phyloP scores from a whole-genome alignment of 2,797 vertebrate species.

The Micrastur ruficollis region DNA sequence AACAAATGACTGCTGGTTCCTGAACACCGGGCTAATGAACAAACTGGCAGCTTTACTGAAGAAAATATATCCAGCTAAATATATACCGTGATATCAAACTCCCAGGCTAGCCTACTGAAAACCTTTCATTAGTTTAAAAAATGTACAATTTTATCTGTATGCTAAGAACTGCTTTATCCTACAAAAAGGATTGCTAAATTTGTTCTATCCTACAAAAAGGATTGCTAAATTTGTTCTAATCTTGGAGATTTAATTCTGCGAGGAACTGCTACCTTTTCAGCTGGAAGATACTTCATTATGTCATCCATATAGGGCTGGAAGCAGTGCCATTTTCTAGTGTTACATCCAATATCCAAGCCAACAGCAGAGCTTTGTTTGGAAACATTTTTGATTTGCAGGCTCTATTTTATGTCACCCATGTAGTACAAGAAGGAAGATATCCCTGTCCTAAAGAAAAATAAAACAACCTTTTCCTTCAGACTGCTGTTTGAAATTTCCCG shows the following conservation, averaged over 20 bases:
- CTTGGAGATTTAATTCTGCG: background rate
- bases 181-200: background rate
- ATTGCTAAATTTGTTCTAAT: background rate
- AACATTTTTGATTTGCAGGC: background rate
- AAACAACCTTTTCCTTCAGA: background rate
- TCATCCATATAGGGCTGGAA: background rate
- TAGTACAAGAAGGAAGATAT: background rate
- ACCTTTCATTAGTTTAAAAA: background rate
- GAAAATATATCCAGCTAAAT: constrained; percentile 2
- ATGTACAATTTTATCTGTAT: background rate
- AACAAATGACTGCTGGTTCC: background rate
- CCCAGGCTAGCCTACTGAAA: background rate
- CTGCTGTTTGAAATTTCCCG: background rate
- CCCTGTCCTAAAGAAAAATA: background rate
- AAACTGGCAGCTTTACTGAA: background rate
- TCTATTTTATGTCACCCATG: background rate
- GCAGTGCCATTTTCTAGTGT: background rate
- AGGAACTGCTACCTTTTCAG: background rate
- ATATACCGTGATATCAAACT: background rate
- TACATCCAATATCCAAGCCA: background rate
- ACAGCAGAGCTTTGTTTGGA: constrained; percentile 3
- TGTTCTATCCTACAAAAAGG: background rate
- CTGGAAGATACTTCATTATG: background rate
- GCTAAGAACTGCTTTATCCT: background rate
- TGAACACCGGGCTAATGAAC: background rate